Percentiles rank a stretch among this genome's conserved stretches.
phyloP scores from a whole-genome alignment of 2,888 invertebrate genomes.

The Tipula unca region DNA sequence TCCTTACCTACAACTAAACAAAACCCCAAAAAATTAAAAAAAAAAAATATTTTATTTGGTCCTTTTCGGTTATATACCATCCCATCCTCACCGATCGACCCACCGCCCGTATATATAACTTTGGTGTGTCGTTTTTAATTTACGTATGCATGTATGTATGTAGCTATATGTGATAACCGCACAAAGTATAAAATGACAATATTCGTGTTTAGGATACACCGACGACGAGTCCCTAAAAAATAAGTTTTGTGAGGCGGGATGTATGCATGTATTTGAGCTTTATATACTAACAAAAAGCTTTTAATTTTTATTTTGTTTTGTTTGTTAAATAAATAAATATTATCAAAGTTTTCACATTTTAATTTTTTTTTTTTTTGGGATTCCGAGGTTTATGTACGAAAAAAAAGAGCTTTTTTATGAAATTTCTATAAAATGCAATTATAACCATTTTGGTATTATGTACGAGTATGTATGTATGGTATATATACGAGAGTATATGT shows the following conservation, averaged over 20 bases:
- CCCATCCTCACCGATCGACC: background rate
- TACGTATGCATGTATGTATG: background rate
- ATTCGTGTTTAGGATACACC: background rate
- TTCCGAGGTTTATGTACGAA: background rate
- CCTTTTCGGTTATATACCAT: background rate
- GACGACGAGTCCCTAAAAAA: background rate
- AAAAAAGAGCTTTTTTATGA: background rate
- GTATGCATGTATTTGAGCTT: background rate
- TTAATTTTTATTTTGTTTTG: no score
- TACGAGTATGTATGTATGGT: no score
- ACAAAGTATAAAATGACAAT: background rate
- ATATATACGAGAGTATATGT: background rate
- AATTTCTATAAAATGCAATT: constrained; percentile 14
- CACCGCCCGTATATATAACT: background rate
- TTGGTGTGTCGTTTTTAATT: background rate
- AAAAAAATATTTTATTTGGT: background rate
- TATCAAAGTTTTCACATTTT: background rate
- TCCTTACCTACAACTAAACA: no score
- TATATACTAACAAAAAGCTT: background rate
- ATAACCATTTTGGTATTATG: background rate
- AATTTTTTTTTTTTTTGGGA: background rate
- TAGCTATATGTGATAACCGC: no score
- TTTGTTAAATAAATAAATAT: background rate
- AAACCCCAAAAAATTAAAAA: no score
- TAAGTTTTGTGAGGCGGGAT: background rate